Conservation (phyloP, 2,113 vertebrate species). For the Mormyrus iriodes region DNA sequence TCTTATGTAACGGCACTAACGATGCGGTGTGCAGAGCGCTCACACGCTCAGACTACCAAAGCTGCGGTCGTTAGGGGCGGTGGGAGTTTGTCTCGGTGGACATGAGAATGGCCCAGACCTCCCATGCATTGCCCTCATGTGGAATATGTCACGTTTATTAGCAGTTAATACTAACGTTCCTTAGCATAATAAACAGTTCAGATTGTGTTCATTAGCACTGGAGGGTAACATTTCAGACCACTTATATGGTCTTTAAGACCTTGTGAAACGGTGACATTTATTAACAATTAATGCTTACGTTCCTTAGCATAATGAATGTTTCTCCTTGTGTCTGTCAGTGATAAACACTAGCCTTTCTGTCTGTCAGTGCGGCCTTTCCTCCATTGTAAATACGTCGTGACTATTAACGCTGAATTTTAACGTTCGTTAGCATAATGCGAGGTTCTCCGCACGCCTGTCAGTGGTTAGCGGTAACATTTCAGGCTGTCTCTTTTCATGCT, state of each 20-base stretch:
- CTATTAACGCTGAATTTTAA: slow-evolving; percentile 1
- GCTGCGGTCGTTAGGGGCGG: background rate
- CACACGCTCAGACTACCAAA: background rate
- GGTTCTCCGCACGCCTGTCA: background rate
- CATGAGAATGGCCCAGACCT: background rate
- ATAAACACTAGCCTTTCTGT: background rate
- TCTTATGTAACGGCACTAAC: background rate
- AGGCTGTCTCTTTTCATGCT: background rate
- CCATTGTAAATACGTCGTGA: background rate
- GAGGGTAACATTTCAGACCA: slow-evolving; percentile 1
- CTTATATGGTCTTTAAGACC: background rate
- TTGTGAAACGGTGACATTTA: background rate
- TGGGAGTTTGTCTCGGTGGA: background rate
- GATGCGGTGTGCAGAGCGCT: background rate
- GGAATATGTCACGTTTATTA: background rate
- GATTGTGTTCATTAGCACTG: background rate
- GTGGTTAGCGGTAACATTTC: background rate
- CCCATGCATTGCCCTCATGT: background rate
- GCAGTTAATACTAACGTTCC: slow-evolving; percentile 1
- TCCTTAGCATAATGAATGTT: background rate
- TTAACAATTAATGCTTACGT: background rate
- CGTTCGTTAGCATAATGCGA: background rate
- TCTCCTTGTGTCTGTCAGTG: background rate
- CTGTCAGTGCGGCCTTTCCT: background rate
- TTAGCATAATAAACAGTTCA: background rate